These are phyloP conservation scores for Fragum whitleyi DNA, from an alignment of 2,888 invertebrate genomes.

Conservation along the genomic window DNA sequence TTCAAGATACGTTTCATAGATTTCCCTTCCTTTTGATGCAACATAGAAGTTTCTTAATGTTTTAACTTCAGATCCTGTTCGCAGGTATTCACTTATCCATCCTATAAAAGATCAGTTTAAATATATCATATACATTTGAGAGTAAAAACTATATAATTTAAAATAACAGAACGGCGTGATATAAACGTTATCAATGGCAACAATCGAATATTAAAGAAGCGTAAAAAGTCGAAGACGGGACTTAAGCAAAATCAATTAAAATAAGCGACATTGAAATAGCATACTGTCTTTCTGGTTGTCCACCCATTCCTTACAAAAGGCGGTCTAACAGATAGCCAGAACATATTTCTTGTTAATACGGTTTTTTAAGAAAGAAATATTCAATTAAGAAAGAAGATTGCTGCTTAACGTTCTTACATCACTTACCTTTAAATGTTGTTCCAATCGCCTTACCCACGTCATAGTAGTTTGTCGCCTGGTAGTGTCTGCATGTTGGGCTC, in stretches of 20 bases:
- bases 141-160: too few species aligned
- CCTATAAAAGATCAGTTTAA: not conserved
- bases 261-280: too few species aligned
- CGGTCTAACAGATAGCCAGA: too few species aligned
- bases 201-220: too few species aligned
- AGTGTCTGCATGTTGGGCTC: conserved; percentile 10
- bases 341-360: too few species aligned
- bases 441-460: conserved; percentile 67
- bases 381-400: too few species aligned
- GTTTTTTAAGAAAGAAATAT: too few species aligned
- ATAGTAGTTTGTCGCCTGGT: conserved; percentile 49
- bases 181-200: not conserved
- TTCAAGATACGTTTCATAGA: conserved; percentile 60
- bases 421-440: conserved; percentile 46
- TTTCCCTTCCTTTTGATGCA: conserved; percentile 41
- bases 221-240: too few species aligned
- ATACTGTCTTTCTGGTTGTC: too few species aligned
- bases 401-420: too few species aligned
- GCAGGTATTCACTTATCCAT: conserved; percentile 42
- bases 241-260: too few species aligned
- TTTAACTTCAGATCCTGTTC: conserved; percentile 19
- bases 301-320: too few species aligned
- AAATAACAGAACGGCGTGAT: not conserved
- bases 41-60: conserved; percentile 50
- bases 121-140: not conserved